phyloP scores from a whole-genome alignment of 2,797 vertebrate genomes.

The Sebastiscus tertius region DNA sequence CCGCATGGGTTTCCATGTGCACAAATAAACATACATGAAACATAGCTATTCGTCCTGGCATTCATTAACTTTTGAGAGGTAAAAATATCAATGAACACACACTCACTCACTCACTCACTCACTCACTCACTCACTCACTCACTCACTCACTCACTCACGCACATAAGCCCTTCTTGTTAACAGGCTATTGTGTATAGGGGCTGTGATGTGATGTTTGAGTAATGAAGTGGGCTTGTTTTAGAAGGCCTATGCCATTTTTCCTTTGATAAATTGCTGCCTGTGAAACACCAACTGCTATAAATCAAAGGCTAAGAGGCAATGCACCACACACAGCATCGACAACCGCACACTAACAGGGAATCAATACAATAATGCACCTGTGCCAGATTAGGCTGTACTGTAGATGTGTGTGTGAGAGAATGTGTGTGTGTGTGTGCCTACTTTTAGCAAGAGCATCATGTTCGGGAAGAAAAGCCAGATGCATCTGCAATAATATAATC shows the following conservation, averaged over 20 bases:
- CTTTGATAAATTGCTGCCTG: slow-evolving; percentile 47
- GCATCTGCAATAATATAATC: slow-evolving; percentile 4
- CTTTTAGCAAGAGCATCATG: slow-evolving; percentile 18
- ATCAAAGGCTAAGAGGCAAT: slow-evolving; percentile 55
- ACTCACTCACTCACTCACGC: background rate
- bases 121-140: slow-evolving; percentile 1
- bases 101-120: slow-evolving; percentile 4
- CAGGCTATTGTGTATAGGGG: slow-evolving; percentile 3
- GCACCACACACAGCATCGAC: background rate
- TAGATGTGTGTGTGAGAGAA: background rate
- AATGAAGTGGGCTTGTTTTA: slow-evolving; percentile 53
- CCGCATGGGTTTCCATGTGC: background rate
- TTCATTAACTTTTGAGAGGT: slow-evolving; percentile 10
- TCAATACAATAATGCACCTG: slow-evolving; percentile 32
- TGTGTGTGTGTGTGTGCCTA: background rate
- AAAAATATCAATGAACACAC: background rate
- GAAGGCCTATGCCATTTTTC: slow-evolving; percentile 38
- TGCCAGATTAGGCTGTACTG: slow-evolving; percentile 15
- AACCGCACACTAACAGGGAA: slow-evolving; percentile 26
- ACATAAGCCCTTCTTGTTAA: slow-evolving; percentile 43
- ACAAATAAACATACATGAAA: background rate
- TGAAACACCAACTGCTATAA: slow-evolving; percentile 50
- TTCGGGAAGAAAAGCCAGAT: slow-evolving; percentile 12
- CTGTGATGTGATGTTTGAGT: slow-evolving; percentile 50
- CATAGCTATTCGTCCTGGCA: background rate